Percentiles rank a stretch among this genome's conserved stretches.
These are phyloP conservation scores for Zaprionus kolodkinae DNA, from an alignment of 1,140 invertebrate genomes.

Conservation along the genomic window DNA sequence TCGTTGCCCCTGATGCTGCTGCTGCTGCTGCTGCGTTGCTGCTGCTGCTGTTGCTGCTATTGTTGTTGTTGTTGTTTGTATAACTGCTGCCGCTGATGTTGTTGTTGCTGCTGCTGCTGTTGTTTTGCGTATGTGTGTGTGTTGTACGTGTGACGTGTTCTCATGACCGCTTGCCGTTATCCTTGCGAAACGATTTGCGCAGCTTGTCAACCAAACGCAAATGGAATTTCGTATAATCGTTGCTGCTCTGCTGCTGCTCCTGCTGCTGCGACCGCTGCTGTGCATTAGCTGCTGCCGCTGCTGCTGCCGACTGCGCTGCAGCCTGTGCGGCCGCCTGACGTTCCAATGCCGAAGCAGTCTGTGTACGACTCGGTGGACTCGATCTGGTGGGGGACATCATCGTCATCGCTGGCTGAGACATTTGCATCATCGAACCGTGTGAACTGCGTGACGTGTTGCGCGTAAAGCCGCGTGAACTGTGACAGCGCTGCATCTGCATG, in stretches of 20 bases:
- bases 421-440: slow-evolving; percentile 86
- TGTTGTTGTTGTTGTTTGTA: slow-evolving; percentile 25
- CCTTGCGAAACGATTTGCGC: slow-evolving; percentile 90
- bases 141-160: slow-evolving; percentile 37
- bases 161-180: slow-evolving; percentile 85
- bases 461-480: slow-evolving; percentile 84
- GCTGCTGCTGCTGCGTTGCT: slow-evolving; percentile 24
- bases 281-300: slow-evolving; percentile 84
- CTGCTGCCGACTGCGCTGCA: slow-evolving; percentile 75
- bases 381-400: slow-evolving; percentile 87
- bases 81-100: slow-evolving; percentile 19
- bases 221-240: slow-evolving; percentile 93
- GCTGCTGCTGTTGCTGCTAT: slow-evolving; percentile 44
- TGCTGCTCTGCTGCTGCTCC: slow-evolving; percentile 71
- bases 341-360: slow-evolving; percentile 67
- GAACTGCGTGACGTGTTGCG: slow-evolving; percentile 87
- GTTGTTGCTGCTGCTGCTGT: slow-evolving; percentile 42
- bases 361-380: slow-evolving; percentile 67
- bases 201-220: slow-evolving; percentile 92
- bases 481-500: slow-evolving; percentile 85
- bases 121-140: slow-evolving; percentile 30
- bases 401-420: slow-evolving; percentile 84
- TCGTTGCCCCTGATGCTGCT: slow-evolving; percentile 14
- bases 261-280: slow-evolving; percentile 85
- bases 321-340: slow-evolving; percentile 85